Evolutionary conservation across 2,888 invertebrate genomes (phyloP).

Genomic region (Argyra leucocephala): DNA sequence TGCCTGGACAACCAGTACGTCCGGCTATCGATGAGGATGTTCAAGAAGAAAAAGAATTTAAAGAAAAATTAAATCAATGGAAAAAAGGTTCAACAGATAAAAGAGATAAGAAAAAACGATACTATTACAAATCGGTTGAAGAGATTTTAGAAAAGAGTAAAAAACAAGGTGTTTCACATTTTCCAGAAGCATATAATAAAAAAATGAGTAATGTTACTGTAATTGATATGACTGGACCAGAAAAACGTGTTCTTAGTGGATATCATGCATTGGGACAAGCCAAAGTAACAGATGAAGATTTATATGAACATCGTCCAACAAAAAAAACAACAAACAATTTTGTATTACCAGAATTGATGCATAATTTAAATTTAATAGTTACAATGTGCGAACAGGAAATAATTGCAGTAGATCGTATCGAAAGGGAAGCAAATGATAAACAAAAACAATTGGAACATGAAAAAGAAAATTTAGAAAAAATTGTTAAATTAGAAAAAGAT

Average conservation of each 20-base stretch:
- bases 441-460: slow-evolving; percentile 73
- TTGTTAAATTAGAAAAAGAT: slow-evolving; percentile 61
- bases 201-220: slow-evolving; percentile 85
- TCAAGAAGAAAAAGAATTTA: slow-evolving; percentile 52
- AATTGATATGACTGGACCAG: slow-evolving; percentile 97
- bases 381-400: slow-evolving; percentile 94
- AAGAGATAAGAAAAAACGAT: slow-evolving; percentile 60
- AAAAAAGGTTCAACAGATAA: slow-evolving; percentile 46
- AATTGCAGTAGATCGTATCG: slow-evolving; percentile 69
- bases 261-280: slow-evolving; percentile 80
- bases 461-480: slow-evolving; percentile 55
- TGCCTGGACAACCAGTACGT: slow-evolving; percentile 45
- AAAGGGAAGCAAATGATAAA: slow-evolving; percentile 68
- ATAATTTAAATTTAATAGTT: slow-evolving; percentile 84
- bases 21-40: slow-evolving; percentile 43
- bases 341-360: slow-evolving; percentile 77
- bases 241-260: slow-evolving; percentile 82
- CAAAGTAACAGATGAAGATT: slow-evolving; percentile 47
- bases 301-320: slow-evolving; percentile 57
- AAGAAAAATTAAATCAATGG: slow-evolving; percentile 63
- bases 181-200: slow-evolving; percentile 38
- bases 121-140: slow-evolving; percentile 74
- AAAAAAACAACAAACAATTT: slow-evolving; percentile 54
- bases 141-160: slow-evolving; percentile 84
- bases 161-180: slow-evolving; percentile 35